These are phyloP conservation scores for Drosophila jambulina DNA, from an alignment of 1,140 invertebrate species.

Conservation along the genomic window DNA sequence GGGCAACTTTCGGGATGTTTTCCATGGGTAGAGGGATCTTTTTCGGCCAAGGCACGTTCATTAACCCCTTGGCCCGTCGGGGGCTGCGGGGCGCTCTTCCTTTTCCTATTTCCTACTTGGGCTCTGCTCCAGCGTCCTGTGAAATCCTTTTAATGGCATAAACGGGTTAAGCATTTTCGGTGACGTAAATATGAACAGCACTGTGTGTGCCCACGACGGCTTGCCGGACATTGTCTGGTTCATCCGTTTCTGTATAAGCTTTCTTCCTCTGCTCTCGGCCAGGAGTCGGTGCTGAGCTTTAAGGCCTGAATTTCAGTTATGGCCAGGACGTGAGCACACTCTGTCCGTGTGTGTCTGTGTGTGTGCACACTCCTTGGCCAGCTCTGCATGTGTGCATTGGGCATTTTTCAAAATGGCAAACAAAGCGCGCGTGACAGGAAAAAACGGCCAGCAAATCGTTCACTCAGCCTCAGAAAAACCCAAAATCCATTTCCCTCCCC, in stretches of 20 bases:
- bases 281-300: constrained; percentile 21
- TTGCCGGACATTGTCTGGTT: constrained; percentile 46
- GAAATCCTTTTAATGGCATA: constrained; percentile 63
- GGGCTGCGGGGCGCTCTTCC: constrained; percentile 2
- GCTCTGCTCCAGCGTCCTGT: constrained; percentile 42
- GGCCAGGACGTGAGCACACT: constrained; percentile 35
- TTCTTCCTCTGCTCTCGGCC: constrained; percentile 1
- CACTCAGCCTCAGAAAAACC: constrained; percentile 51
- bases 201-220: constrained; percentile 14
- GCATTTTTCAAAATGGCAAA: constrained; percentile 65
- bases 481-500: constrained; percentile 49
- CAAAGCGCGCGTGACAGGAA: constrained; percentile 61
- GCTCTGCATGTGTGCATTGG: constrained; percentile 40
- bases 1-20: constrained; percentile 2
- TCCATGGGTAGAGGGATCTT: not conserved
- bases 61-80: constrained; percentile 28
- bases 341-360: not conserved
- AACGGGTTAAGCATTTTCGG: constrained; percentile 64
- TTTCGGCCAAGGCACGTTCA: constrained; percentile 46
- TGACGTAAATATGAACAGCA: constrained; percentile 58
- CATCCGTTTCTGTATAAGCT: constrained; percentile 35
- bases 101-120: constrained; percentile 39
- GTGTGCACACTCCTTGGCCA: constrained; percentile 16
- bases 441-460: constrained; percentile 59
- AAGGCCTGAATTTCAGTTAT: constrained; percentile 56